Base-by-base conservation (phyloP, 2,113 vertebrate species). In the Ictalurus punctatus region DNA sequence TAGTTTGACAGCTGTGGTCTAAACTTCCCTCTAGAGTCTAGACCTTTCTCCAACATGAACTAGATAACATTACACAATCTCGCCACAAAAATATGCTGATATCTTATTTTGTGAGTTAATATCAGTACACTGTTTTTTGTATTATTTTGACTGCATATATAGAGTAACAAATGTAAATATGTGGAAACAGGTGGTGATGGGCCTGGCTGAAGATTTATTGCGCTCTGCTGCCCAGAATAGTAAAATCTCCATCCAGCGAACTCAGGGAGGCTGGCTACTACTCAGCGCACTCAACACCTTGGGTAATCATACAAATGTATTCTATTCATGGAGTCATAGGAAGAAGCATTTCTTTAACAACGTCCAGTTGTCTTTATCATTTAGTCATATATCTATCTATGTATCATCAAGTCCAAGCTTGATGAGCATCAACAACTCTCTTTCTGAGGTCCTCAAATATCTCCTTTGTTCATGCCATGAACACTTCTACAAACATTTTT, bases 171-270 rank as follows among this genome's bases (percentile, higher is more conserved):
- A 78, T 48, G 10, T 78, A 44, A 48, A 48, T 78, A 23, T 76
- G 9, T 76, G 19, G 3, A 27, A 93, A 37, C 78, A 99, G 98
- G 91, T 96, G 89, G 95, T 99, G 59, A 94, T 99, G 95, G 90
- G 86, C 37, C 93, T 97, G 92, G 97, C 97, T 67, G 98, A 99
- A 79, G 97, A 98, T 90, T 93, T 99, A 86, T 92, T 99, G 85
- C 97, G 98, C 87, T 97, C 97, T 83, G 98, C 98, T 69, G 91
- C 96, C 90, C 98, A 99, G 91, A 99, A 96, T 92, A 98, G 97
- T 91, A 96, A 95, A 3, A 91, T 98, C 90, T 97, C 98, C 25
- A 87, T 97, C 86, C 98, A 98, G 90, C 95, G 98, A 89, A 97
- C 95, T 19, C 98, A 97, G 91, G 96, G 96, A 76, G 97, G 97